Evolutionary conservation across 2,888 invertebrate genomes (phyloP), one percentile per base, ranked within the genome.

Genomic region (Horisme vitalbata): DNA sequence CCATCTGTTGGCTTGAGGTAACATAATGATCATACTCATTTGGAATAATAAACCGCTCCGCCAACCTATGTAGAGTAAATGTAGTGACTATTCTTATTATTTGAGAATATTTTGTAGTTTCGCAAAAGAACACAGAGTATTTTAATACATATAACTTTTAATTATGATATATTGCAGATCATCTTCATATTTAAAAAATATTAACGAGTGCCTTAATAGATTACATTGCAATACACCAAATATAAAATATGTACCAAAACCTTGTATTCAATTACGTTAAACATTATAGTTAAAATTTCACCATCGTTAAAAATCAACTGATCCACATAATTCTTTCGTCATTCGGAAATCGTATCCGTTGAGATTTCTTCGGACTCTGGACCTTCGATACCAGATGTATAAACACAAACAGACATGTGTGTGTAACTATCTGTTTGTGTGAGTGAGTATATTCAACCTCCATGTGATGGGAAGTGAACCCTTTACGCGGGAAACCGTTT

Each of bases 401-500:
- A 64, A 55, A 55, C 65, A 60, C 57, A 57, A 60, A 55, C 59
- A 54, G 45, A 57, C 37, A 57, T 68, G 65, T 71, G 65, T 59
- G 69, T 63, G 67, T 55, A 60, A 4, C 18, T n/a, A 5, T 41
- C 45, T 43, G 39, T 30, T 41, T 52, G 58, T 59, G 57, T 63
- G 71, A 62, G 60, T 63, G 63, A 66, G 70, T 75, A 71, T 73
- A 79, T 75, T 75, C 79, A 82, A 79, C 77, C 78, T 81, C 75
- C 76, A 72, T 77, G 79, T 79, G 83, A 89, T 90, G 90, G 91
- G 91, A 90, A 91, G 89, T 90, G 84, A 91, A 91, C 90, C 90
- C 90, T 90, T 90, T 89, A 84, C 79, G 84, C 75, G 75, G 82
- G 86, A 85, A 84, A 85, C 85, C 77, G 82, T 90, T 90, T 90